phyloP scores from a whole-genome alignment of 2,888 invertebrate species.

The Antitype chi region DNA sequence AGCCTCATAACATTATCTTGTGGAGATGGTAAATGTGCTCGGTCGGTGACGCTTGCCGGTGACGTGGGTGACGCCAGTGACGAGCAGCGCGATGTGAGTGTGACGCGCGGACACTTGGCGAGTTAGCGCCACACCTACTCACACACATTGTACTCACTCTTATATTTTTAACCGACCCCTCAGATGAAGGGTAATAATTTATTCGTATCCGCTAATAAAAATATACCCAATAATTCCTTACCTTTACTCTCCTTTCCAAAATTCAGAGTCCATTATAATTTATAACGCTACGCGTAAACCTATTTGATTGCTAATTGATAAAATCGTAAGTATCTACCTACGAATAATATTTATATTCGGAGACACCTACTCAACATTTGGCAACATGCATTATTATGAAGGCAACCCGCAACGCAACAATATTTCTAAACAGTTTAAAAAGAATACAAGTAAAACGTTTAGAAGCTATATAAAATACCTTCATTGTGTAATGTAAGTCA shows the following conservation, averaged over 20 bases:
- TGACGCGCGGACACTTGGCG: not conserved
- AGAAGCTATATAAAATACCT: not conserved
- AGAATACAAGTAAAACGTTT: not conserved
- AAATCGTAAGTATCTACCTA: not conserved
- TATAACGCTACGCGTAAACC: no score
- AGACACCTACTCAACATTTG: not conserved
- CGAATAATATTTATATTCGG: constrained; percentile 1
- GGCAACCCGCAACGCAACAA: not conserved
- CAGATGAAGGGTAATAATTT: not conserved
- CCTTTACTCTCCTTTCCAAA: not conserved
- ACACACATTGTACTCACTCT: not conserved
- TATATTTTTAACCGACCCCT: not conserved
- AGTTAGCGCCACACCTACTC: not conserved
- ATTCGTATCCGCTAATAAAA: no score
- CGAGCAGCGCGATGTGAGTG: not conserved
- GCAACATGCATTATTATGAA: not conserved
- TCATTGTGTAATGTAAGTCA: not conserved
- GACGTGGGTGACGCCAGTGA: not conserved
- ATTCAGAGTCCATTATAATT: not conserved
- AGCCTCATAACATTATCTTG: constrained; percentile 23
- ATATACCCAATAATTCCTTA: no score
- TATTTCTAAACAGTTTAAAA: not conserved
- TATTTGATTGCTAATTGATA: not conserved
- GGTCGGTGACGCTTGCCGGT: not conserved
- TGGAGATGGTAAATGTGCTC: not conserved